Conservation (phyloP, 2,888 invertebrate species). For the Elmis aenea region DNA sequence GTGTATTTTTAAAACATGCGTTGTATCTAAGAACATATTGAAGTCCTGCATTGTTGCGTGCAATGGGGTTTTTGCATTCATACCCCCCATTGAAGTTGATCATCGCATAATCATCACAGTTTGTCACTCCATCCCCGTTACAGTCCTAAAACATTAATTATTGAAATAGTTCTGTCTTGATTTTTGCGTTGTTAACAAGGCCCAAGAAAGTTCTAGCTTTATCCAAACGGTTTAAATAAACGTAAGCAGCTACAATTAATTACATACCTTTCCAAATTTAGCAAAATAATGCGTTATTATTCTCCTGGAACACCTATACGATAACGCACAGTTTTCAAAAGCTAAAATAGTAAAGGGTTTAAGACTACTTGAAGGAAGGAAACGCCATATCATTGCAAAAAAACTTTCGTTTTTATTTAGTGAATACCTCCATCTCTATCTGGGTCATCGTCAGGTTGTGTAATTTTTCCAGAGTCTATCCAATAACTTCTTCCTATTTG, state of each 20-base stretch:
- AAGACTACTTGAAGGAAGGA: no score
- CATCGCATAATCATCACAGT: slow-evolving; percentile 62
- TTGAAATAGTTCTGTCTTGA: slow-evolving; percentile 3
- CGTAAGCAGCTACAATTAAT: slow-evolving; percentile 1
- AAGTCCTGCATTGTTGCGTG: slow-evolving; percentile 37
- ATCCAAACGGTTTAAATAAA: no score
- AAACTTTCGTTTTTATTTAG: no score
- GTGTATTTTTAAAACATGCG: no score
- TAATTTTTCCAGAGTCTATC: slow-evolving; percentile 56
- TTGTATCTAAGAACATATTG: slow-evolving; percentile 42
- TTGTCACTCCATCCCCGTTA: slow-evolving; percentile 57
- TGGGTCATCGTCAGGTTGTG: slow-evolving; percentile 52
- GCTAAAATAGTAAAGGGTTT: slow-evolving; percentile 43
- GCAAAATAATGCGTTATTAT: slow-evolving; percentile 55
- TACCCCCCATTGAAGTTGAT: slow-evolving; percentile 58
- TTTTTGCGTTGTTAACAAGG: no score
- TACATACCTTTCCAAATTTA: slow-evolving; percentile 51
- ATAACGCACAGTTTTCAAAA: slow-evolving; percentile 55
- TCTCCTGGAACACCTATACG: slow-evolving; percentile 52
- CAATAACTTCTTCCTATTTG: slow-evolving; percentile 57
- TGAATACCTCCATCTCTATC: slow-evolving; percentile 44
- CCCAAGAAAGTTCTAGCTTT: no score
- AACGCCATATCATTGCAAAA: no score
- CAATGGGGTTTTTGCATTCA: slow-evolving; percentile 47
- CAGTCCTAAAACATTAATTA: slow-evolving; percentile 53